Evolutionary conservation across 2,888 invertebrate species (phyloP).

Genomic region (Acleris emargana): DNA sequence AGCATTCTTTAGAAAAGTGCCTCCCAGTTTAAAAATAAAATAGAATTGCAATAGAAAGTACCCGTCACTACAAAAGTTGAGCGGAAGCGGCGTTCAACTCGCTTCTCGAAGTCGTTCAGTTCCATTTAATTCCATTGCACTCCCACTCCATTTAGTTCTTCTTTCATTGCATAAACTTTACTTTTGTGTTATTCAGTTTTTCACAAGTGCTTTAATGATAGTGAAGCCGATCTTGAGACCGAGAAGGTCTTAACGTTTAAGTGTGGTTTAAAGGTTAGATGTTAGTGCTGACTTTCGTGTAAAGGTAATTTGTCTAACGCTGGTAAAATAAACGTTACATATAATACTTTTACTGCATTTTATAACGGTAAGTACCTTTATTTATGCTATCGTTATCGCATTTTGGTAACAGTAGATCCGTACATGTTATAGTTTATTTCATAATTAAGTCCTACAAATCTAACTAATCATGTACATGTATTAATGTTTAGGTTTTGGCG

Average conservation of each 20-base stretch:
- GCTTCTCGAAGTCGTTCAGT: conserved; percentile 31
- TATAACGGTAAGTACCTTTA: no score
- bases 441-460: no score
- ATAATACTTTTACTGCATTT: no score
- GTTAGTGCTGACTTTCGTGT: no score
- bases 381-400: no score
- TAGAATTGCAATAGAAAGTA: conserved; percentile 21
- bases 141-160: conserved; percentile 33
- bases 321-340: no score
- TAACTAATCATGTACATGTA: no score
- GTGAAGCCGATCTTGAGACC: conserved; percentile 7
- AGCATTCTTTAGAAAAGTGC: conserved; percentile 6
- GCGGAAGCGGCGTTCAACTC: conserved; percentile 29
- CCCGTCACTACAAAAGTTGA: conserved; percentile 29
- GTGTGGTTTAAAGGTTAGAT: neutral
- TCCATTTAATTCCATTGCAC: conserved; percentile 36
- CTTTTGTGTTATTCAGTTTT: conserved; percentile 30
- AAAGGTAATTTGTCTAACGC: no score
- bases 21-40: conserved; percentile 3
- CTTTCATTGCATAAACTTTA: conserved; percentile 33
- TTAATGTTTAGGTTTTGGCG: no score
- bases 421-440: no score
- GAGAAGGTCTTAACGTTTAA: neutral
- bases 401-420: no score
- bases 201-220: conserved; percentile 30